A percentile compares a stretch with the other conserved stretches of the same genome.
Conservation (phyloP, 2,888 invertebrate genomes). For the Yponomeuta evonymella region DNA sequence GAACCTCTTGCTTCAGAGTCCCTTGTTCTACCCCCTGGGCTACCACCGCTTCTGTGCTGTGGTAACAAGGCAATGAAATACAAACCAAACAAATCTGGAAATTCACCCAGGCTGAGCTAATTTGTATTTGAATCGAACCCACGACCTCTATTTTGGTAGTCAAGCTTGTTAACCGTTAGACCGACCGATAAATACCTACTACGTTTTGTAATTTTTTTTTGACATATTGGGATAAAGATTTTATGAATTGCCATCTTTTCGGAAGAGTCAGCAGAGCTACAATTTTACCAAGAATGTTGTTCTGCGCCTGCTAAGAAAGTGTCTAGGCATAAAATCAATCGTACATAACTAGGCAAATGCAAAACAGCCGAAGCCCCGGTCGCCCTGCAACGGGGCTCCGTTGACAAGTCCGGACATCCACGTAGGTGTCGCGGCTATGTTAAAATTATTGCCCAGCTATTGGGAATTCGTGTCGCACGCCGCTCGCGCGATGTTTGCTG, state of each 20-base stretch:
- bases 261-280: neutral
- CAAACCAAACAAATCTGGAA: neutral
- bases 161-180: too few species aligned
- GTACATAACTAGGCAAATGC: neutral
- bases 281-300: neutral
- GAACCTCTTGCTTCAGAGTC: too few species aligned
- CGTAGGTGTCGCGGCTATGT: slow-evolving; percentile 67
- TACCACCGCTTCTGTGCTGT: neutral
- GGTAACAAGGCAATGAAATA: neutral
- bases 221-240: neutral
- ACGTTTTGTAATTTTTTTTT: too few species aligned
- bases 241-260: too few species aligned
- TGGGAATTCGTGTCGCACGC: slow-evolving; percentile 58
- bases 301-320: neutral
- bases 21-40: too few species aligned
- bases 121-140: too few species aligned
- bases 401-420: slow-evolving; percentile 20
- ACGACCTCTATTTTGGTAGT: too few species aligned
- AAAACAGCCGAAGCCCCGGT: neutral
- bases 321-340: too few species aligned
- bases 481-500: slow-evolving; percentile 34
- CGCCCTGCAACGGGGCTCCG: neutral
- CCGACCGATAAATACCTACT: too few species aligned
- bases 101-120: too few species aligned
- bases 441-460: slow-evolving; percentile 65